phyloP scores from a whole-genome alignment of 1,140 invertebrate species.

The Helicoverpa zea region DNA sequence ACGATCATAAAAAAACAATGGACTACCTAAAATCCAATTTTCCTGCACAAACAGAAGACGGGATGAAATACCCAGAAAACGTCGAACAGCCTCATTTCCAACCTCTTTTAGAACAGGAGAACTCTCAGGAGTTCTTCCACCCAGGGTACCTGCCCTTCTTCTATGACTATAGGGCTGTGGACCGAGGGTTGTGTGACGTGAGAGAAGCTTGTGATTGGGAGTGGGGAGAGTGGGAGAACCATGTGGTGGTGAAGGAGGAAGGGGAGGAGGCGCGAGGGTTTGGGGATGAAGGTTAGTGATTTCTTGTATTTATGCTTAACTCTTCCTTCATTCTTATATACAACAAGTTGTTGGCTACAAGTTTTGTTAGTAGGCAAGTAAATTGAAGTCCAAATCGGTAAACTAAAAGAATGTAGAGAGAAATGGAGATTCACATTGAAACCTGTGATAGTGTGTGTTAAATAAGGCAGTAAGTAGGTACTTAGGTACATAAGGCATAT shows the following conservation, averaged over 20 bases:
- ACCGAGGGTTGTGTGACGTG: conserved; percentile 22
- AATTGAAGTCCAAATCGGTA: too few species aligned
- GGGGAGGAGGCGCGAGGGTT: conserved; percentile 58
- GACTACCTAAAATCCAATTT: conserved; percentile 66
- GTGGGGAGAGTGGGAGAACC: conserved; percentile 56
- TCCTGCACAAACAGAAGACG: conserved; percentile 56
- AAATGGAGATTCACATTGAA: too few species aligned
- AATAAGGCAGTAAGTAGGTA: too few species aligned
- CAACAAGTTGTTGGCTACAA: too few species aligned
- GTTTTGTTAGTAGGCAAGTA: too few species aligned
- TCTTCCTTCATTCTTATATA: too few species aligned
- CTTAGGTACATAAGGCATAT: too few species aligned
- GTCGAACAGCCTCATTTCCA: conserved; percentile 3
- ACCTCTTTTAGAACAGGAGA: conserved; percentile 33
- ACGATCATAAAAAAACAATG: conserved; percentile 51
- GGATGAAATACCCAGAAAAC: conserved; percentile 29
- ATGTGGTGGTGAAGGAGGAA: conserved; percentile 70
- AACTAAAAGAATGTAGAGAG: too few species aligned
- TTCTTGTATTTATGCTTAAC: not conserved
- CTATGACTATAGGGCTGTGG: conserved; percentile 62
- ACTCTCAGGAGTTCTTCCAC: conserved; percentile 56
- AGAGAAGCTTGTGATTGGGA: conserved; percentile 38
- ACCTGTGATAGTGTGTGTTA: too few species aligned
- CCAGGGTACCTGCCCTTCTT: conserved; percentile 69
- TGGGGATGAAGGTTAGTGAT: conserved; percentile 68